Evolutionary conservation across 1,140 invertebrate species (phyloP).

Genomic region (Brachionus rubens): DNA sequence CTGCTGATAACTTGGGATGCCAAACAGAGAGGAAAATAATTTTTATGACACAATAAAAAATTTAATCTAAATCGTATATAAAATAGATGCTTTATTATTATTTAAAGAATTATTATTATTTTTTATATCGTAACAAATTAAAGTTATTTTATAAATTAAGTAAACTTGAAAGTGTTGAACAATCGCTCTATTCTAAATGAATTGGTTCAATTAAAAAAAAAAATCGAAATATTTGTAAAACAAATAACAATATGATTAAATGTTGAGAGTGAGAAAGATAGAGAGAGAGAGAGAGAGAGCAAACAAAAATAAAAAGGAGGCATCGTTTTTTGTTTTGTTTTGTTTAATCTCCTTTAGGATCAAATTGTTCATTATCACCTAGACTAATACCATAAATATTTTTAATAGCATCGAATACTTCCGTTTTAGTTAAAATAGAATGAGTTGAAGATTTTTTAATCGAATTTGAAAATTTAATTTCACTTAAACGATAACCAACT

Average conservation of each 20-base stretch:
- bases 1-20: too few species aligned
- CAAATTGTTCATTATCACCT: constrained; percentile 7
- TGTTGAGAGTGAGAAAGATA: background rate
- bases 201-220: background rate
- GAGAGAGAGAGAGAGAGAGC: too few species aligned
- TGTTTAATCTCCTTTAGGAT: background rate
- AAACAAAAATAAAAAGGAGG: too few species aligned
- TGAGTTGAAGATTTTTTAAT: background rate
- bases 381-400: constrained; percentile 37
- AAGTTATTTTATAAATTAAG: background rate
- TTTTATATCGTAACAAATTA: constrained; percentile 17
- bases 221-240: background rate
- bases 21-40: too few species aligned
- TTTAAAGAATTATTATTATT: background rate
- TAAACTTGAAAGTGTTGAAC: background rate
- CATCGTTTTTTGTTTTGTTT: too few species aligned
- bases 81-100: constrained; percentile 11
- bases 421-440: background rate
- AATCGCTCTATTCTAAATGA: constrained; percentile 25
- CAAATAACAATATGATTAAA: background rate
- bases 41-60: too few species aligned
- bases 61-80: too few species aligned
- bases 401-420: constrained; percentile 39
- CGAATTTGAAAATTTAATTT: constrained; percentile 41
- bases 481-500: constrained; percentile 20